Conservation (phyloP, 2,113 vertebrate genomes). For the Strix aluco region DNA sequence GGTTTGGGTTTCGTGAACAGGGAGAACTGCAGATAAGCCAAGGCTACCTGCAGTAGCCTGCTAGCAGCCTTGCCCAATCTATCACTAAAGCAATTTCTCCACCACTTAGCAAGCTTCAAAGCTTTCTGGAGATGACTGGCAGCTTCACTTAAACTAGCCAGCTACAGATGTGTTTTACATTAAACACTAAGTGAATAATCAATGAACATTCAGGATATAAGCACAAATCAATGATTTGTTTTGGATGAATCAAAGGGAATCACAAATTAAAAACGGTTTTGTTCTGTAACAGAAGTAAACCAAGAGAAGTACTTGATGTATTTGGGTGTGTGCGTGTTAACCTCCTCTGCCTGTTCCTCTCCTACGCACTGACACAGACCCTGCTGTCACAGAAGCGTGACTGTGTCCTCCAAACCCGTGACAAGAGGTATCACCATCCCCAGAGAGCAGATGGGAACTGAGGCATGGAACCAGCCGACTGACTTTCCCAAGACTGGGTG, state of each 20-base stretch:
- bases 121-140: conserved; percentile 18
- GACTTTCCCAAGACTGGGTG: not conserved
- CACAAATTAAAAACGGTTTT: not conserved
- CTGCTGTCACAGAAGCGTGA: not conserved
- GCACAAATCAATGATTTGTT: conserved; percentile 56
- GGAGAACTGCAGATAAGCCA: not conserved
- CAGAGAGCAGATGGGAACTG: not conserved
- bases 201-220: conserved; percentile 33
- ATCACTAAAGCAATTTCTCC: not conserved
- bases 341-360: not conserved
- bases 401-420: not conserved
- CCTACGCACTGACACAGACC: rapidly evolving
- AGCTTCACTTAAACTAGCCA: conserved; percentile 33
- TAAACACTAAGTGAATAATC: conserved; percentile 59
- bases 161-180: conserved; percentile 4
- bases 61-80: not conserved
- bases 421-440: not conserved
- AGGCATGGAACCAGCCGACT: not conserved
- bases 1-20: not conserved
- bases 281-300: conserved; percentile 1
- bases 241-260: conserved; percentile 49
- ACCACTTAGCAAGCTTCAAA: not conserved
- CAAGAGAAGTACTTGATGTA: not conserved
- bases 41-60: not conserved
- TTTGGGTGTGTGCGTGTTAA: not conserved